Percentiles rank a stretch among this genome's conserved stretches.
phyloP scores from a whole-genome alignment of 1,140 invertebrate species.

The Dreissena rostriformis region DNA sequence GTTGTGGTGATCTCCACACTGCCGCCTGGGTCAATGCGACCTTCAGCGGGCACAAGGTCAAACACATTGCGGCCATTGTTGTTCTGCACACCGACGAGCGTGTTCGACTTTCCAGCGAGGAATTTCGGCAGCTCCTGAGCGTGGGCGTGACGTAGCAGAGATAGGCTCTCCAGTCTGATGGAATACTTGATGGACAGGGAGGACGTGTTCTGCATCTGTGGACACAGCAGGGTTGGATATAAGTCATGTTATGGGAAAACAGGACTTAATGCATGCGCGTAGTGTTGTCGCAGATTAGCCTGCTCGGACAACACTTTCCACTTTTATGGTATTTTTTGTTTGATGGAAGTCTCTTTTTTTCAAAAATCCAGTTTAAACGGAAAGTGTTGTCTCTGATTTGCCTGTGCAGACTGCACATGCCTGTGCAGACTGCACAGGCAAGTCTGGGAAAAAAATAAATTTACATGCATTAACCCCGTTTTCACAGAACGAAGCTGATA shows the following conservation, averaged over 20 bases:
- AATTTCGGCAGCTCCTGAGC: conserved; percentile 74
- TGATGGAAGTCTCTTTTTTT: too few relatives aligned
- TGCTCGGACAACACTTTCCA: too few relatives aligned
- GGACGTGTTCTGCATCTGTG: conserved; percentile 79
- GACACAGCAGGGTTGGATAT: background rate
- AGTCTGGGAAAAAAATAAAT: too few relatives aligned
- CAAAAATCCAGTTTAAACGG: too few relatives aligned
- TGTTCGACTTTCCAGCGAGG: conserved; percentile 62
- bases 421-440: too few relatives aligned
- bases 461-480: too few relatives aligned
- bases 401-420: too few relatives aligned
- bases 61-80: conserved; percentile 80
- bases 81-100: conserved; percentile 77
- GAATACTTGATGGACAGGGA: conserved; percentile 77
- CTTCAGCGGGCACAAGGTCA: conserved; percentile 79
- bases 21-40: conserved; percentile 75
- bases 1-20: conserved; percentile 78
- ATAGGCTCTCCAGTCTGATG: conserved; percentile 78
- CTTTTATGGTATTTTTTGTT: too few relatives aligned
- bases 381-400: too few relatives aligned
- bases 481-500: too few relatives aligned
- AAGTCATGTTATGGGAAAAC: background rate
- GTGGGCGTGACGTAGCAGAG: conserved; percentile 69
- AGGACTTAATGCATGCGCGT: too few relatives aligned
- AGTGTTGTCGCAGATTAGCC: too few relatives aligned